Evolutionary conservation across 2,797 vertebrate species (phyloP), one percentile per base, ranked within the genome.

Genomic region (Rhinichthys osculus): DNA sequence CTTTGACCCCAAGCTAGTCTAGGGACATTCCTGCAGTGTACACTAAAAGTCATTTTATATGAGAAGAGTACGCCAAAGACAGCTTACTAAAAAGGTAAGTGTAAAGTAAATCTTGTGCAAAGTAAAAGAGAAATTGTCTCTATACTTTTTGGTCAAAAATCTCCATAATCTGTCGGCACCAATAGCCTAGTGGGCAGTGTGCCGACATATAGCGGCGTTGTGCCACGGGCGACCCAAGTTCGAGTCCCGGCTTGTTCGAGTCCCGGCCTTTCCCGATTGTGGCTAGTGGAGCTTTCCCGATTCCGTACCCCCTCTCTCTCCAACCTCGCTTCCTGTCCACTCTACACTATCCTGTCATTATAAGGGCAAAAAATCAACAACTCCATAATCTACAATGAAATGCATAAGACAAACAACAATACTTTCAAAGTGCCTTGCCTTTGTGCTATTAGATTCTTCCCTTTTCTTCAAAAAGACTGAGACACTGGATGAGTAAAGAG

Each of bases 41-140:
- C 72, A 77, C 59, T 76, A 64, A 50, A 83, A 83, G 71, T 66
- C 5, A 83, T 59, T 83, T 38, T 40, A 52, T 30, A 77, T 54
- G 33, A 76, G n/a, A 66, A 66, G 81, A 74, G 9, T 83, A 21
- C 66, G 71, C 59, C 82, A 83, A 76, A 66, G 21, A 66, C 8
- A 38, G 9, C 21, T 76, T 74, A 27, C 57, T 54, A 66, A 77
- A 83, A 44, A 44, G 44, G 3, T 44, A 44, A 13, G 11, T 47
- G 44, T 13, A 47, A 47, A 13, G 42, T 44, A 44, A 44, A 44
- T 44, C 3, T 11, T 33, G 11, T 33, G 50, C 16, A 71, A 16
- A 71, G n/a, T 5, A 16, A n/a, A 78, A n/a, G 2, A 64, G 8
- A 64, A 78, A 40, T 27, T 5, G 7, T 10, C 40, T 27, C 42